These are phyloP conservation scores for Zoroaster sp. DNA, from an alignment of 53 echinoderm and acorn worm species.

Conservation along the genomic window DNA sequence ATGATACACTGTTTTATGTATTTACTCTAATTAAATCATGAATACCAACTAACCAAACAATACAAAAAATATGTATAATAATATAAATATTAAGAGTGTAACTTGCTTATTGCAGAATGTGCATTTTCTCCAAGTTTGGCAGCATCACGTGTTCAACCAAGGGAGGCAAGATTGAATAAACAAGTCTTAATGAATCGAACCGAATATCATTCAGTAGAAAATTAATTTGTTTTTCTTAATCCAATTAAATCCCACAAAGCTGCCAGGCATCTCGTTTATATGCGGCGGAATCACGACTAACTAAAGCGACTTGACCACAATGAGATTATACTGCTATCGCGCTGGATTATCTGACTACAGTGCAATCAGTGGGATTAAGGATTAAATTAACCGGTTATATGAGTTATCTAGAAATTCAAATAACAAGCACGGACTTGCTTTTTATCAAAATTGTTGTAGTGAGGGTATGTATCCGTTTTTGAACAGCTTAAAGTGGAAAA, in stretches of 20 bases:
- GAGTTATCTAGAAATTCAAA: neutral
- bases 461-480: too few species aligned
- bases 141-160: too few species aligned
- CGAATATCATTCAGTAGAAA: neutral
- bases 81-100: too few species aligned
- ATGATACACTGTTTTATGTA: too few species aligned
- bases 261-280: neutral
- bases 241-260: conserved; percentile 5
- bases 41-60: too few species aligned
- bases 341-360: neutral
- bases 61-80: too few species aligned
- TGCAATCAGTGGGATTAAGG: conserved; percentile 11
- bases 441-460: too few species aligned
- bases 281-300: conserved; percentile 5
- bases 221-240: neutral
- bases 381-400: conserved; percentile 17
- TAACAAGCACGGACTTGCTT: neutral
- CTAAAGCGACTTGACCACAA: conserved; percentile 26
- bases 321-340: neutral
- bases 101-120: too few species aligned
- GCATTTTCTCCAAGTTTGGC: too few species aligned
- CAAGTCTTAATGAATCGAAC: neutral
- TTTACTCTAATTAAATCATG: too few species aligned
- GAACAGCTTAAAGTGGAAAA: too few species aligned
- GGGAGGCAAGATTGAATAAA: too few species aligned